phyloP scores from a whole-genome alignment of 1,140 invertebrate genomes.

The Contarinia nasturtii region DNA sequence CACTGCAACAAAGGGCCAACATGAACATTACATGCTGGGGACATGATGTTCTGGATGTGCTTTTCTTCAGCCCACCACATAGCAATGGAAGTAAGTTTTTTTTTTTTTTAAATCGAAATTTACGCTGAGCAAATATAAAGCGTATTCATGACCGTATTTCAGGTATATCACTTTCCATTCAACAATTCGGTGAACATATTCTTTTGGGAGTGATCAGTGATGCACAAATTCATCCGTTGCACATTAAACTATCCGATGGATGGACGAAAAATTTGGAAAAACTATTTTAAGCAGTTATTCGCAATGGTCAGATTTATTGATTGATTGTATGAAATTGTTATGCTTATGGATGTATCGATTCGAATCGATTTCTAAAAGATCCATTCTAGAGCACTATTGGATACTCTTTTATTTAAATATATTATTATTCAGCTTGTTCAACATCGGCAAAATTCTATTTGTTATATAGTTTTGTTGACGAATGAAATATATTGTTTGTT shows the following conservation, averaged over 20 bases:
- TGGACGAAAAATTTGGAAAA: constrained; percentile 20
- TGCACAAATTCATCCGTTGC: constrained; percentile 40
- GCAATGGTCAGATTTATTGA: too few species aligned
- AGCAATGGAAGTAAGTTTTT: constrained; percentile 50
- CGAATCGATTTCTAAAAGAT: too few species aligned
- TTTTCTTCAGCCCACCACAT: constrained; percentile 64
- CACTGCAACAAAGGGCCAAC: constrained; percentile 16
- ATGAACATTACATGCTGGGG: constrained; percentile 36
- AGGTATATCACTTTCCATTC: constrained; percentile 57
- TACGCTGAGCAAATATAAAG: not conserved
- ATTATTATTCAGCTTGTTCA: too few species aligned
- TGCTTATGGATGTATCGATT: too few species aligned
- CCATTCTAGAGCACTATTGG: too few species aligned
- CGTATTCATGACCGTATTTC: constrained; percentile 10
- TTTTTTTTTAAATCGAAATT: not conserved
- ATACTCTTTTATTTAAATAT: too few species aligned
- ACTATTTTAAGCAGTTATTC: too few species aligned
- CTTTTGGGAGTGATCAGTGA: constrained; percentile 57
- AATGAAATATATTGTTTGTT: too few species aligned
- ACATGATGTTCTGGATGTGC: constrained; percentile 38
- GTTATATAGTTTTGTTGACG: too few species aligned
- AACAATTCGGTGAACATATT: constrained; percentile 46
- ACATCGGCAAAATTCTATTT: too few species aligned
- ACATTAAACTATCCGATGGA: constrained; percentile 18
- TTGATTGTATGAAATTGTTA: too few species aligned